Evolutionary conservation across 2,888 invertebrate genomes (phyloP).

Genomic region (Hofmannophila pseudospretella): DNA sequence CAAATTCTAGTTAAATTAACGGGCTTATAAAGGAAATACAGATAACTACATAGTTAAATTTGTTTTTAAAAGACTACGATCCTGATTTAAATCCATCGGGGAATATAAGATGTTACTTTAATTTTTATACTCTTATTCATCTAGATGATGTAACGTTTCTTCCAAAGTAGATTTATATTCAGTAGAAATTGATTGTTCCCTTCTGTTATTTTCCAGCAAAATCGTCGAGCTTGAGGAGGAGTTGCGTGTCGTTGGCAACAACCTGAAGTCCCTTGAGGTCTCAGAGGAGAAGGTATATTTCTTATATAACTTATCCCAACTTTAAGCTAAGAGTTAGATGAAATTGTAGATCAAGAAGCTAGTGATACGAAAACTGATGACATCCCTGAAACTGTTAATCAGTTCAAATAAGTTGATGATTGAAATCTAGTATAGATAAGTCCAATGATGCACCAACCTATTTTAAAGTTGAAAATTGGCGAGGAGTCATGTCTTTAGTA

Average conservation of each 20-base stretch:
- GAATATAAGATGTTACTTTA: too few relatives aligned
- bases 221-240: slow-evolving; percentile 99
- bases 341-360: too few relatives aligned
- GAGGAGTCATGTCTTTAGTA: neutral
- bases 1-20: too few relatives aligned
- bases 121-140: too few relatives aligned
- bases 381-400: neutral
- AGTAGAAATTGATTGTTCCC: slow-evolving; percentile 52
- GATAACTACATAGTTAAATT: too few relatives aligned
- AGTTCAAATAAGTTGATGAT: too few relatives aligned
- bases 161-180: slow-evolving; percentile 11
- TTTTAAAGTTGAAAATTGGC: neutral
- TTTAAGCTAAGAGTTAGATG: slow-evolving; percentile 9
- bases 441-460: slow-evolving; percentile 73
- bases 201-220: slow-evolving; percentile 83
- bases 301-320: slow-evolving; percentile 5
- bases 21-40: too few relatives aligned
- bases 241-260: slow-evolving; percentile 99
- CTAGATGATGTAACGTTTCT: neutral
- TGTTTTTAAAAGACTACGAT: too few relatives aligned
- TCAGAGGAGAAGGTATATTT: slow-evolving; percentile 97
- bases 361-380: neutral
- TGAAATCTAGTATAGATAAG: too few relatives aligned
- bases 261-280: slow-evolving; percentile 99
- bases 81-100: too few relatives aligned